A percentile compares a stretch with the other conserved stretches of the same genome.
Evolutionary conservation across 1,140 invertebrate species (phyloP).

Genomic region (Bombus impatiens): DNA sequence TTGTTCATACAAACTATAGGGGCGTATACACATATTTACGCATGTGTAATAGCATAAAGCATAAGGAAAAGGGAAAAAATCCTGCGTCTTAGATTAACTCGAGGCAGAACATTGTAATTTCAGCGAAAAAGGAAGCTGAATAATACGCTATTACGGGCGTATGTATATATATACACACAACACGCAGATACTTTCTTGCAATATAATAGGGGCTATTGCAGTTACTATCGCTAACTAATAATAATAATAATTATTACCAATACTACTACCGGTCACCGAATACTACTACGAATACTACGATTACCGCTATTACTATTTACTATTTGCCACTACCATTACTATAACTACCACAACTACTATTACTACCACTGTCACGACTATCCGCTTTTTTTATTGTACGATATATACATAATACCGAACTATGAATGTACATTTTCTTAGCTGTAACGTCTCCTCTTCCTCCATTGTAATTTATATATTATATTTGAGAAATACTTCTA

Average conservation of each 20-base stretch:
- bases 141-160: neutral
- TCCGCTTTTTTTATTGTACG: slow-evolving; percentile 77
- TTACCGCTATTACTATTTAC: slow-evolving; percentile 48
- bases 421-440: slow-evolving; percentile 77
- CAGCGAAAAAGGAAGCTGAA: slow-evolving; percentile 1
- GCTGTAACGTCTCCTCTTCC: slow-evolving; percentile 62
- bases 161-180: slow-evolving; percentile 32
- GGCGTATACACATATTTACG: neutral
- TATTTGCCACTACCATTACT: slow-evolving; percentile 56
- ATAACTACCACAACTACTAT: slow-evolving; percentile 49
- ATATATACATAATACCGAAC: slow-evolving; percentile 73
- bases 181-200: slow-evolving; percentile 35
- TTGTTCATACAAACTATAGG: slow-evolving; percentile 59
- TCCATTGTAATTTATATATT: slow-evolving; percentile 71
- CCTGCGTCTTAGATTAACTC: slow-evolving; percentile 9
- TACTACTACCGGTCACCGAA: slow-evolving; percentile 49
- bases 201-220: slow-evolving; percentile 49
- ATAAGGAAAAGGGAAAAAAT: neutral
- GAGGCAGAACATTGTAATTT: neutral
- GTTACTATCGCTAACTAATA: slow-evolving; percentile 57
- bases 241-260: slow-evolving; percentile 37
- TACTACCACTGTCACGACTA: slow-evolving; percentile 59
- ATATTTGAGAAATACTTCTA: slow-evolving; percentile 73
- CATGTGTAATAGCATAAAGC: slow-evolving; percentile 12
- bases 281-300: slow-evolving; percentile 49